A percentile compares a stretch with the other conserved stretches of the same genome.
These are phyloP conservation scores for Rhyacophila brunnea DNA, from an alignment of 1,140 invertebrate species.

Conservation along the genomic window DNA sequence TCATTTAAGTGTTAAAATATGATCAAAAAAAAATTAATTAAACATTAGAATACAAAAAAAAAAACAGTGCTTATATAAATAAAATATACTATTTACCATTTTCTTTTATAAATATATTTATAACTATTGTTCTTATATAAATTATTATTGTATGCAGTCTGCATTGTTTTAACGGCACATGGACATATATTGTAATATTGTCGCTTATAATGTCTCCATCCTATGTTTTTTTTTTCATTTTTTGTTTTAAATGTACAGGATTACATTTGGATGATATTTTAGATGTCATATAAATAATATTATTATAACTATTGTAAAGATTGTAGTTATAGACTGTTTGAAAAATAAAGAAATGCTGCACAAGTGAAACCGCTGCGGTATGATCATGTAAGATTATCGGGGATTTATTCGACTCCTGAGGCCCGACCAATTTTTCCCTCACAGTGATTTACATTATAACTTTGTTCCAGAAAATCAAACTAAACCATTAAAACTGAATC, in stretches of 20 bases:
- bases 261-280: constrained; percentile 32
- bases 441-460: no score
- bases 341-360: constrained; percentile 16
- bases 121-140: constrained; percentile 9
- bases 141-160: background rate
- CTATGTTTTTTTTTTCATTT: constrained; percentile 17
- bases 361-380: no score
- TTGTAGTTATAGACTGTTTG: constrained; percentile 35
- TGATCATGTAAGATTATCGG: no score
- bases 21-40: background rate
- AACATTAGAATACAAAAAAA: no score
- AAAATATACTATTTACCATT: background rate
- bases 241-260: constrained; percentile 34
- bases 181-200: no score
- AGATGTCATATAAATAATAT: constrained; percentile 28
- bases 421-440: no score
- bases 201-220: constrained; percentile 15
- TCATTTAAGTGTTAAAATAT: background rate
- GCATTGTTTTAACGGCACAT: no score
- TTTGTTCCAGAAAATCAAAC: no score
- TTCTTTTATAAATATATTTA: background rate
- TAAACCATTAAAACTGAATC: no score
- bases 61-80: no score
- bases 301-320: constrained; percentile 31
- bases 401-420: no score